Conservation (phyloP, 2,888 invertebrate species). For the Autographa pulchrina region DNA sequence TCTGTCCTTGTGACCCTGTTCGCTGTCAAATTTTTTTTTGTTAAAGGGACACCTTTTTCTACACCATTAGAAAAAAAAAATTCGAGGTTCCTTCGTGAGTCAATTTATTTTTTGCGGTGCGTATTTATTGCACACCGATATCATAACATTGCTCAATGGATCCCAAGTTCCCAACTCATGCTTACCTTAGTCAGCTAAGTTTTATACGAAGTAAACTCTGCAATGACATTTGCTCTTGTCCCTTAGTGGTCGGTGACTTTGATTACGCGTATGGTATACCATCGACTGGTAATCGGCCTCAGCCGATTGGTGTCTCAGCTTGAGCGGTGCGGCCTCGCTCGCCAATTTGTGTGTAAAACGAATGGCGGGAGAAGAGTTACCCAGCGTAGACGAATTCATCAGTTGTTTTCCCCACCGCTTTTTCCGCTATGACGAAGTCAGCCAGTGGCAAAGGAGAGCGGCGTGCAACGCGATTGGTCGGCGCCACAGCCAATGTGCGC, state of each 20-base stretch:
- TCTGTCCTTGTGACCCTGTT: no score
- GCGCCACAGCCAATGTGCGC: constrained; percentile 75
- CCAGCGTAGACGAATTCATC: constrained; percentile 73
- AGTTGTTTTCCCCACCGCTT: constrained; percentile 83
- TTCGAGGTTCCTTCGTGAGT: no score
- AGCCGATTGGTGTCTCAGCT: constrained; percentile 75
- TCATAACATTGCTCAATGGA: no score
- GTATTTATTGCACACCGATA: no score
- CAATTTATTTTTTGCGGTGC: no score
- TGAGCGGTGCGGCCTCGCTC: constrained; percentile 78
- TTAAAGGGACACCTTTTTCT: no score
- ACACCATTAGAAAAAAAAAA: no score
- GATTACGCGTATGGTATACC: constrained; percentile 51
- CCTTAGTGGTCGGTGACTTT: constrained; percentile 39
- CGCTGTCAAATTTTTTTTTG: no score
- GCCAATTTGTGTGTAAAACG: constrained; percentile 75
- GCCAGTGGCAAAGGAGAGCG: constrained; percentile 74
- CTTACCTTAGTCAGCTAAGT: neutral
- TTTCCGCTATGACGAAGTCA: constrained; percentile 70
- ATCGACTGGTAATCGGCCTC: constrained; percentile 62
- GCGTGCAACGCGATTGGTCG: constrained; percentile 74
- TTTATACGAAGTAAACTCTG: neutral
- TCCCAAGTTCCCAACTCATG: no score
- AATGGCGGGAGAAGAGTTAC: constrained; percentile 74
- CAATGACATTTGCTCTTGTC: neutral